Conservation (phyloP, 2,113 vertebrate genomes). For the Microcebus jonahi region DNA sequence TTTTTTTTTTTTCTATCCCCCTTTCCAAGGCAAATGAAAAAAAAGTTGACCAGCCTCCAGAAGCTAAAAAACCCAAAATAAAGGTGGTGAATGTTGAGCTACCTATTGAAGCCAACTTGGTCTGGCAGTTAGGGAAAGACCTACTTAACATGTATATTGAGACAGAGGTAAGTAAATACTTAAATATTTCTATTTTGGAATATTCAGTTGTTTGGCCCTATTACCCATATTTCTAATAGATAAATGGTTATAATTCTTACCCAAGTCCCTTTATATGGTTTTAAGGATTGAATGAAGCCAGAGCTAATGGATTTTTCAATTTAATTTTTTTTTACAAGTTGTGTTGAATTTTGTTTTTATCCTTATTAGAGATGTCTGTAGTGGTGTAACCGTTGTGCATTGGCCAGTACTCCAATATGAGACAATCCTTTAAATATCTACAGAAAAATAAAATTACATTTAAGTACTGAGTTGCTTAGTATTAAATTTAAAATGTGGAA, state of each 20-base stretch:
- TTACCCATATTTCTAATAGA: background rate
- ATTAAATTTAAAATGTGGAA: background rate
- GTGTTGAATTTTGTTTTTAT: background rate
- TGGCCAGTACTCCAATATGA: background rate
- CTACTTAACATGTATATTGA: constrained; percentile 88
- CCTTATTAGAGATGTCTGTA: background rate
- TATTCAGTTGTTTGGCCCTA: background rate
- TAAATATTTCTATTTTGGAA: background rate
- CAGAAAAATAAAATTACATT: background rate
- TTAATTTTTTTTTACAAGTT: background rate
- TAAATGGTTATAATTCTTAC: background rate
- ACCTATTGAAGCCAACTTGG: constrained; percentile 87
- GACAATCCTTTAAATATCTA: background rate
- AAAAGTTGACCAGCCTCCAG: constrained; percentile 88
- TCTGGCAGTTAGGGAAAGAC: constrained; percentile 88
- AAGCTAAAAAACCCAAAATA: constrained; percentile 91
- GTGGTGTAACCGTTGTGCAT: background rate
- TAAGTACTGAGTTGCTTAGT: background rate
- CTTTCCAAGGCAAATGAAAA: constrained; percentile 86
- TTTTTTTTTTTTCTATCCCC: constrained; percentile 39
- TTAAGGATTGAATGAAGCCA: background rate
- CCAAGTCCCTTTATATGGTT: background rate
- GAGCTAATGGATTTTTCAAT: background rate
- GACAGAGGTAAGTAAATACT: constrained; percentile 84
- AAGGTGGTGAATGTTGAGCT: constrained; percentile 89